Evolutionary conservation across 2,888 invertebrate genomes (phyloP).

Genomic region (Lamellibrachia satsuma): DNA sequence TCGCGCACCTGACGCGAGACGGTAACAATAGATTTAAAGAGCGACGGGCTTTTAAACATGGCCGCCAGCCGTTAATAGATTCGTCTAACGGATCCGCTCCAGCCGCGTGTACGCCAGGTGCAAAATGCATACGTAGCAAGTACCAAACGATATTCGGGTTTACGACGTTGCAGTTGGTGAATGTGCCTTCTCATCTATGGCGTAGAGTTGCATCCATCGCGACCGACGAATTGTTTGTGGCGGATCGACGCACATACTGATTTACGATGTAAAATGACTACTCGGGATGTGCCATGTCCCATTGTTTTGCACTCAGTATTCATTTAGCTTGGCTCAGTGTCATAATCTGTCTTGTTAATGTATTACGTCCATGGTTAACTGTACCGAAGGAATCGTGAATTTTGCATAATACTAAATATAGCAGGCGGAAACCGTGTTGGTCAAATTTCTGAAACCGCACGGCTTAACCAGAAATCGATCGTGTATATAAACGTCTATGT

Average conservation of each 20-base stretch:
- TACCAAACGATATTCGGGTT: background rate
- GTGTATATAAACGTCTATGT: background rate
- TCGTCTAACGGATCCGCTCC: background rate
- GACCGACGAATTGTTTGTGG: background rate
- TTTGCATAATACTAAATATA: background rate
- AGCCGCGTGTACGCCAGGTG: background rate
- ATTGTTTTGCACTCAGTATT: background rate
- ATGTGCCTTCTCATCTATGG: background rate
- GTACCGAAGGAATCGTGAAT: background rate
- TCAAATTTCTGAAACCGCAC: background rate
- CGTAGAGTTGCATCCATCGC: background rate
- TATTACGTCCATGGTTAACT: background rate
- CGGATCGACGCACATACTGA: background rate
- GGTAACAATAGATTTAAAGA: background rate
- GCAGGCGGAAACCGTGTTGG: background rate
- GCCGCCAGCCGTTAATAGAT: conserved; percentile 6
- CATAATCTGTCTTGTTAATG: background rate
- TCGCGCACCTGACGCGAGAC: background rate
- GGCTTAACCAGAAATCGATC: background rate
- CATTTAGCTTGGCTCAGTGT: background rate
- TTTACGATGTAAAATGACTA: background rate
- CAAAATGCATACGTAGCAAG: background rate
- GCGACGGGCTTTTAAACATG: conserved; percentile 5
- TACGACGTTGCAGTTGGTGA: background rate
- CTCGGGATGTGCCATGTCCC: background rate